phyloP scores from a whole-genome alignment of 2,113 vertebrate species.

The Gavia stellata region DNA sequence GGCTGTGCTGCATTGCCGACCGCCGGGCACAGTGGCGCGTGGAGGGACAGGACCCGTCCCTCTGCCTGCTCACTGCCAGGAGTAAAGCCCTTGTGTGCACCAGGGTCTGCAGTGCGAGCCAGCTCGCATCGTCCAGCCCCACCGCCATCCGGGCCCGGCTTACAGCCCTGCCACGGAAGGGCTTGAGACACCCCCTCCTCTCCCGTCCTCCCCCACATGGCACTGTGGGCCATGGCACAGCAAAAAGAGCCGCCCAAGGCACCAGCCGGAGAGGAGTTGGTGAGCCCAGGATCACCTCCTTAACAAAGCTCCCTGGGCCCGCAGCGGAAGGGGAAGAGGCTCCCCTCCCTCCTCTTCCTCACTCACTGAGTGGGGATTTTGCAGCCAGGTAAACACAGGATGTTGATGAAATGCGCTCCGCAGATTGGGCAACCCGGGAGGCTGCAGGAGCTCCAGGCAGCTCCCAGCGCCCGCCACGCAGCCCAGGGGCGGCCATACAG shows the following conservation, averaged over 20 bases:
- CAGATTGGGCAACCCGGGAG: background rate
- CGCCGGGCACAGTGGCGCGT: accelerated
- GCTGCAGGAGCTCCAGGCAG: background rate
- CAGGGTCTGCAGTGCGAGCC: background rate
- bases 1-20: background rate
- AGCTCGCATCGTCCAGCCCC: accelerated
- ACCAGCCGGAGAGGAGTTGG: accelerated
- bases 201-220: background rate
- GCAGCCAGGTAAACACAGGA: slow-evolving; percentile 54
- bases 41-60: background rate
- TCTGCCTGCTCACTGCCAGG: accelerated
- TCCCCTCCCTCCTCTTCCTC: slow-evolving; percentile 24
- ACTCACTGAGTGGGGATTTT: background rate
- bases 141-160: background rate
- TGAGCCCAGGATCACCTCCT: accelerated
- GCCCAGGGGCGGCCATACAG: accelerated
- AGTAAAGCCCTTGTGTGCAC: background rate
- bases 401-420: background rate
- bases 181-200: background rate
- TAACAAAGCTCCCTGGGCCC: background rate
- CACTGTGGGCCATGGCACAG: background rate
- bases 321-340: background rate
- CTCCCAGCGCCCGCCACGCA: accelerated
- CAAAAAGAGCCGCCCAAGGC: background rate
- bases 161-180: accelerated